Conservation (phyloP, 2,113 vertebrate species). For the Cichladusa arquata region DNA sequence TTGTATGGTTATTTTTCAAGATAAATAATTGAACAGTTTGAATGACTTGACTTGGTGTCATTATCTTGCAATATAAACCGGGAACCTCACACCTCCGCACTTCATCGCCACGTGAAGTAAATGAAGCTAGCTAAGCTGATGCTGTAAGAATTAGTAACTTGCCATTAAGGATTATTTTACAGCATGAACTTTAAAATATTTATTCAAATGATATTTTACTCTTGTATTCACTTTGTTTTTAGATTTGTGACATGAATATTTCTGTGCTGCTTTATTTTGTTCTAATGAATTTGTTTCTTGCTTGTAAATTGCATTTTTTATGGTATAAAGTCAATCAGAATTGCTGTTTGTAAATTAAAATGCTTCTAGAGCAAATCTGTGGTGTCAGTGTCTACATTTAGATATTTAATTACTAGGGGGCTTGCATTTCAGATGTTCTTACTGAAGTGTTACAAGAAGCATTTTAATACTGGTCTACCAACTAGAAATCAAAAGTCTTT, state of each 20-base stretch:
- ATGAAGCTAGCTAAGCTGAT: conserved; percentile 99
- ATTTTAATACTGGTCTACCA: background rate
- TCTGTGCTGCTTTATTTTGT: conserved; percentile 86
- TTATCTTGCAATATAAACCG: conserved; percentile 88
- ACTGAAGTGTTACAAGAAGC: background rate
- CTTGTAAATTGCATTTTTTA: conserved; percentile 99
- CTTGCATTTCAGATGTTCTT: background rate
- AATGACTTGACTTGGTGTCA: conserved; percentile 82
- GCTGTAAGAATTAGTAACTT: conserved; percentile 91
- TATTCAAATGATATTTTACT: conserved; percentile 99
- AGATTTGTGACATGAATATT: conserved; percentile 85
- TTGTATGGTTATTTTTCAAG: conserved; percentile 72
- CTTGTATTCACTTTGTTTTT: conserved; percentile 94
- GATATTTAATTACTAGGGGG: background rate
- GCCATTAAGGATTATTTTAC: conserved; percentile 99
- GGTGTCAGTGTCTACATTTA: conserved; percentile 46
- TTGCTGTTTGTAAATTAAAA: conserved; percentile 99
- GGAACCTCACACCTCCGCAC: conserved; percentile 97
- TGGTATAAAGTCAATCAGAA: conserved; percentile 94
- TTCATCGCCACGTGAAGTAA: conserved; percentile 95
- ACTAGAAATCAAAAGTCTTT: background rate
- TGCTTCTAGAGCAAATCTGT: conserved; percentile 88
- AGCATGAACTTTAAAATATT: conserved; percentile 99
- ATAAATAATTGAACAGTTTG: conserved; percentile 84
- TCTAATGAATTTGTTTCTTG: conserved; percentile 84